Base-by-base conservation (phyloP, 2,113 vertebrate genomes). In the Glaucomys volans region DNA sequence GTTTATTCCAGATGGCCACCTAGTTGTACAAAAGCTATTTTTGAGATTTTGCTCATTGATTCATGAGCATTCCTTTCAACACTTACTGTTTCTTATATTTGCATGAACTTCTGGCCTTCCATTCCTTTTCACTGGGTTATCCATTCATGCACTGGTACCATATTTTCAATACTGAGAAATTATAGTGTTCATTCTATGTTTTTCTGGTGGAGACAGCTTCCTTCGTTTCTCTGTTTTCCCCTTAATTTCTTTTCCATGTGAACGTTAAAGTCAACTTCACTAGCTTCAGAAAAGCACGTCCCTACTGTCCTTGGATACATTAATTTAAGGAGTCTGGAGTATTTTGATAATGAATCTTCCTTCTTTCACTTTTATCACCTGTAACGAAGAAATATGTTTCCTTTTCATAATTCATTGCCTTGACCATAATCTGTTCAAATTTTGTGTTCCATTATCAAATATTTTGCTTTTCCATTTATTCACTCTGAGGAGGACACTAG, bases 401-500 rank as follows among this genome's bases (percentile, higher is more conserved):
- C 35, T 54, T 64, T 52, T 17, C 8, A 10, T 40, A 66, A 79
- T 13, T 77, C 84, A 42, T 67, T 66, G 11, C 28, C 12, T 71
- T 42, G 74, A 28, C 14, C 26, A 64, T 74, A 74, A 74, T 40
- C 54, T 84, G 16, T 40, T 95, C 69, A 74, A 30, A 67, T 66
- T 89, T 79, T 85, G 26, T 72, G 18, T 37, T n/a, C 40, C 16
- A 30, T 32, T 57, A 20, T 52, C 14, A 84, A 72, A 42, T 88
- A 79, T 30, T 92, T 91, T 77, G 11, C 32, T 54, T 96, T 94
- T 88, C 44, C 14, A 74, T 71, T 94, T 35, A 3, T 88, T 85
- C 11, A 28, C 64, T 86, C 9, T 13, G 9, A 75, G 30, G 32
- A 54, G 35, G 89, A 24, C n/a, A 28, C 28, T 82, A 11, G 82